Percentiles rank a stretch among this genome's conserved stretches.
phyloP scores from a whole-genome alignment of 2,797 vertebrate species.

The Ataeniobius toweri region DNA sequence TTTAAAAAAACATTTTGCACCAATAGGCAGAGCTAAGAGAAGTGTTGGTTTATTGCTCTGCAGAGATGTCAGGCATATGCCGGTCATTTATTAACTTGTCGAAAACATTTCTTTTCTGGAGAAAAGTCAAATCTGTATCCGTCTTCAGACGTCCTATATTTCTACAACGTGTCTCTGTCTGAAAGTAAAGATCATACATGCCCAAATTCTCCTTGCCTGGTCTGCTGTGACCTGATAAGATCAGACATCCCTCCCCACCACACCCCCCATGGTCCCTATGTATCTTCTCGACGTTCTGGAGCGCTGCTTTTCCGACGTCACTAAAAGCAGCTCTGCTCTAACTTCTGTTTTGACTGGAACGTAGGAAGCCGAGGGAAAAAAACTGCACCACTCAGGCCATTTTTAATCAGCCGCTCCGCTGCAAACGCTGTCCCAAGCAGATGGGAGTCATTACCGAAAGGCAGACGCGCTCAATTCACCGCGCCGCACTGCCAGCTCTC shows the following conservation, averaged over 20 bases:
- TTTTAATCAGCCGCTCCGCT: slow-evolving; percentile 72
- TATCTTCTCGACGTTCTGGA: slow-evolving; percentile 41
- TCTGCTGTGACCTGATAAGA: neutral
- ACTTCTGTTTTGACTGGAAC: slow-evolving; percentile 71
- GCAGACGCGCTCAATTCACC: slow-evolving; percentile 74
- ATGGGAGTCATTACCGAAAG: slow-evolving; percentile 75
- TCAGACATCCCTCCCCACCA: slow-evolving; percentile 41
- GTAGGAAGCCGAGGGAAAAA: slow-evolving; percentile 1
- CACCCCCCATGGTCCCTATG: slow-evolving; percentile 10
- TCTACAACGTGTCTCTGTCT: slow-evolving; percentile 29
- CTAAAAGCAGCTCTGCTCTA: slow-evolving; percentile 64
- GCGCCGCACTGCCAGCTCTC: slow-evolving; percentile 52
- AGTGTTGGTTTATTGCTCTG: neutral
- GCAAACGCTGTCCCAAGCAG: slow-evolving; percentile 68
- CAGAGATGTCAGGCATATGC: neutral
- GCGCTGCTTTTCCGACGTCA: slow-evolving; percentile 52
- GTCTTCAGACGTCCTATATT: neutral
- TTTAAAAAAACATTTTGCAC: neutral
- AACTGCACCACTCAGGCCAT: slow-evolving; percentile 59
- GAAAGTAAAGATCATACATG: slow-evolving; percentile 29
- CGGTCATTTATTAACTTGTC: neutral
- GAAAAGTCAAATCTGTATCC: neutral
- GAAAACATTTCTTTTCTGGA: neutral
- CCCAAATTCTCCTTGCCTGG: slow-evolving; percentile 52
- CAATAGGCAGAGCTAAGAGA: neutral